Evolutionary conservation across 2,113 vertebrate genomes (phyloP), one percentile per base, ranked within the genome.

Genomic region (Macaca mulatta): DNA sequence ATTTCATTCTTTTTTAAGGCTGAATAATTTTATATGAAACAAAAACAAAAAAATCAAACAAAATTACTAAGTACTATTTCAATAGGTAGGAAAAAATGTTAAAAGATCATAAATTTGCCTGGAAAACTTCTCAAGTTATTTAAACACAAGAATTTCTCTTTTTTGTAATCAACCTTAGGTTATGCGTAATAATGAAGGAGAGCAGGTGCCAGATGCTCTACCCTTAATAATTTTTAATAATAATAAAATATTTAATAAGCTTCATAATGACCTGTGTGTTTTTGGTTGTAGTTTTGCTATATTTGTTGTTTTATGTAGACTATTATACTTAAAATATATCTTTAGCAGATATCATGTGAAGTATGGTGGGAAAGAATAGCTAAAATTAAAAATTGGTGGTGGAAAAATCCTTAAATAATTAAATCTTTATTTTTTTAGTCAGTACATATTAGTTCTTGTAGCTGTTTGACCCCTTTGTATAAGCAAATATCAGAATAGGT

Each of bases 311-410:
- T 96, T 78, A 80, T 90, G n/a, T 38, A 93, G 14, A 78, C 52
- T 72, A 10, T 72, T 86, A 94, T 88, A 90, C 75, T 75, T 93
- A 81, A 93, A 96, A 75, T 74, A 23, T 40, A n/a, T 67, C 35
- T 74, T 94, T 45, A 84, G 50, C 23, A 12, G 78, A 35, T 87
- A n/a, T 70, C 35, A 80, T 40, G 43, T 84, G 35, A 20, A 64
- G 6, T 52, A 57, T 45, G 10, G 9, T 85, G 52, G 32, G 43
- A 57, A 79, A 87, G n/a, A 67, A 30, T 59, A 91, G 50, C 59
- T 74, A 78, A 93, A 91, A 80, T 90, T 89, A 82, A 84, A 96
- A 69, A 67, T 48, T 32, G 8, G 12, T 86, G 23, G 23, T 82
- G 9, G 38, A 72, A 97, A 87, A 94, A 70, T 80, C 5, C 70